Evolutionary conservation across 2,888 invertebrate species (phyloP).

Genomic region (Drosophila sordidula): DNA sequence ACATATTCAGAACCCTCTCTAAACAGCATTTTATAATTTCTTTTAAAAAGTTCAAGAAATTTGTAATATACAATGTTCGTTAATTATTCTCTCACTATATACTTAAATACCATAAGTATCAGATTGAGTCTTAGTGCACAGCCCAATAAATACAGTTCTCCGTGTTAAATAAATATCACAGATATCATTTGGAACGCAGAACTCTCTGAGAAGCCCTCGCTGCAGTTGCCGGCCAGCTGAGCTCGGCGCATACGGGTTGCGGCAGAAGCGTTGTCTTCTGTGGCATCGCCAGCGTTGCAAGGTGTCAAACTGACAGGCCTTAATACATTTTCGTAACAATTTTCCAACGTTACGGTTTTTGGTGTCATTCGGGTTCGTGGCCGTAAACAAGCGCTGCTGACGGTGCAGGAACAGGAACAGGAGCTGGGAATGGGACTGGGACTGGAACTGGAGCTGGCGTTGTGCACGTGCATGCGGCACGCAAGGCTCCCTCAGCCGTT

Average conservation of each 20-base stretch:
- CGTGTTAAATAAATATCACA: too few relatives aligned
- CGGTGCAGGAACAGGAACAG: neutral
- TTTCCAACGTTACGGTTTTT: constrained; percentile 63
- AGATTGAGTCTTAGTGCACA: too few relatives aligned
- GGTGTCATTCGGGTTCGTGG: constrained; percentile 59
- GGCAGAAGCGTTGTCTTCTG: constrained; percentile 4
- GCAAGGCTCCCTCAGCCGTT: constrained; percentile 34
- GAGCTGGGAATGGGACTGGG: constrained; percentile 4
- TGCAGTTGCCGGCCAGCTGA: constrained; percentile 31
- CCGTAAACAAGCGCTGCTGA: constrained; percentile 26
- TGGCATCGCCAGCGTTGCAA: constrained; percentile 31
- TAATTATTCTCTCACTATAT: too few relatives aligned
- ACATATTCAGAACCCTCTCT: too few relatives aligned
- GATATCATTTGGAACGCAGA: neutral
- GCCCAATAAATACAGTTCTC: too few relatives aligned
- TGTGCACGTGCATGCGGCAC: constrained; percentile 56
- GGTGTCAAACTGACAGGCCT: constrained; percentile 75
- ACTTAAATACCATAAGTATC: too few relatives aligned
- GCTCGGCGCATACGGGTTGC: constrained; percentile 1
- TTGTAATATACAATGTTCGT: too few relatives aligned
- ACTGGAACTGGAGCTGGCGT: neutral
- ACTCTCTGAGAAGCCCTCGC: constrained; percentile 32
- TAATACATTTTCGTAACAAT: constrained; percentile 72
- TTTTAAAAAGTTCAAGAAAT: too few relatives aligned
- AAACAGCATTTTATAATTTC: too few relatives aligned